Evolutionary conservation across 1,140 invertebrate genomes (phyloP).

Genomic region (Drosophila biarmipes): DNA sequence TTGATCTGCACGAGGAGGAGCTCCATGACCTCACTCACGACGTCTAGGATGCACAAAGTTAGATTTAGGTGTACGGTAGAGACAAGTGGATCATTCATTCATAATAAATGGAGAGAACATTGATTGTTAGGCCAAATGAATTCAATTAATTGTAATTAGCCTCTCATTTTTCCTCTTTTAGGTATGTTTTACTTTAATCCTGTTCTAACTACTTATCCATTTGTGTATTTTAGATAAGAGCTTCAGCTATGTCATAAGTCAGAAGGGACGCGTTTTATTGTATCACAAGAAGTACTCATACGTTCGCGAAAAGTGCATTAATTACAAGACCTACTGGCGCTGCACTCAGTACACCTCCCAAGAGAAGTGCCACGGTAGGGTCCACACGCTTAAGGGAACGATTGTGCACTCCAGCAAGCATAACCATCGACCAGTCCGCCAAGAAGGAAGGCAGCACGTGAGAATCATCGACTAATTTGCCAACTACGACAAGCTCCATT

Average conservation of each 20-base stretch:
- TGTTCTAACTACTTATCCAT: conserved; percentile 3
- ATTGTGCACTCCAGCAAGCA: conserved; percentile 68
- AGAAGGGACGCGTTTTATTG: conserved; percentile 74
- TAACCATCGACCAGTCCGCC: conserved; percentile 53
- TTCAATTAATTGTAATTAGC: background rate
- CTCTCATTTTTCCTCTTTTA: background rate
- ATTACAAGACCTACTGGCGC: conserved; percentile 77
- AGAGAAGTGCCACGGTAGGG: conserved; percentile 69
- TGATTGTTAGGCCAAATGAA: conserved; percentile 27
- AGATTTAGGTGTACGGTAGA: conserved; percentile 53
- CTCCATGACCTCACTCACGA: conserved; percentile 60
- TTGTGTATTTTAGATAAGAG: conserved; percentile 26
- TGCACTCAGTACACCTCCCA: conserved; percentile 80
- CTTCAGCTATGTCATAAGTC: conserved; percentile 65
- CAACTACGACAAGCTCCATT: no score
- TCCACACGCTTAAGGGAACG: conserved; percentile 61
- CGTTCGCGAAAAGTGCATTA: conserved; percentile 72
- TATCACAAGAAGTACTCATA: conserved; percentile 63
- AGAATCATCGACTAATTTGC: conserved; percentile 10
- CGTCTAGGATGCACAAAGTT: conserved; percentile 35
- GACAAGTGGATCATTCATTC: conserved; percentile 35
- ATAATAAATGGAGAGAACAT: conserved; percentile 50
- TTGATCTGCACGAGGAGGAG: conserved; percentile 71
- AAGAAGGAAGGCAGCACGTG: conserved; percentile 22
- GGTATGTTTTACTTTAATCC: background rate